Percentiles rank a stretch among this genome's conserved stretches.
phyloP scores from a whole-genome alignment of 2,888 invertebrate genomes.

The Rotaria macrura region DNA sequence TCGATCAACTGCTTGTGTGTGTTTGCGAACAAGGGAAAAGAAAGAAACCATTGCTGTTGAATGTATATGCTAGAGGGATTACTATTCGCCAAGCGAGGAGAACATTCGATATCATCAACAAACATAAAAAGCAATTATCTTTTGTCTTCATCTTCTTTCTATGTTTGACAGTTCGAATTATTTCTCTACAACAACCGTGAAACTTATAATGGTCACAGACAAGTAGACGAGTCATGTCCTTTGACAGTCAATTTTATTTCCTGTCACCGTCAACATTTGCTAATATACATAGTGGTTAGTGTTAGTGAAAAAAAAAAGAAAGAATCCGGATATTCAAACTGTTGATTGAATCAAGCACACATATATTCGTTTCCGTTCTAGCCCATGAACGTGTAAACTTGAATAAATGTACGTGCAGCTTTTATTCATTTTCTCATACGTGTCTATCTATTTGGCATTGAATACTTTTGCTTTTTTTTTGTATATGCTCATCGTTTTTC shows the following conservation, averaged over 20 bases:
- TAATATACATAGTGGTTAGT: background rate
- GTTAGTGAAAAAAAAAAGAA: background rate
- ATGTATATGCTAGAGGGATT: slow-evolving; percentile 6
- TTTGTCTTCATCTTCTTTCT: background rate
- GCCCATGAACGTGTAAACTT: background rate
- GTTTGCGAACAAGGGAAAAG: background rate
- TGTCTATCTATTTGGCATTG: background rate
- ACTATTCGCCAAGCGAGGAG: background rate
- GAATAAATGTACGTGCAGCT: background rate
- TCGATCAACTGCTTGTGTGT: background rate
- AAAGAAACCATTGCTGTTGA: background rate
- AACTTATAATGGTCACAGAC: background rate
- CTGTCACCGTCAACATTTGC: background rate
- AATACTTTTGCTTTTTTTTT: background rate
- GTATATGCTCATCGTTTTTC: background rate
- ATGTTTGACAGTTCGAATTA: background rate
- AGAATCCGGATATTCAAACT: background rate
- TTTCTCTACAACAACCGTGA: background rate
- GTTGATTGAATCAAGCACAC: slow-evolving; percentile 7
- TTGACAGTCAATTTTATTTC: background rate
- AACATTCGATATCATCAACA: slow-evolving; percentile 1
- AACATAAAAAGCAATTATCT: slow-evolving; percentile 11
- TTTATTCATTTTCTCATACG: background rate
- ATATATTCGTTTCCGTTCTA: background rate
- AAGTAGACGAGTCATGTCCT: background rate